Base-by-base conservation (phyloP, 2,888 invertebrate species). In the Tinea trinotella region DNA sequence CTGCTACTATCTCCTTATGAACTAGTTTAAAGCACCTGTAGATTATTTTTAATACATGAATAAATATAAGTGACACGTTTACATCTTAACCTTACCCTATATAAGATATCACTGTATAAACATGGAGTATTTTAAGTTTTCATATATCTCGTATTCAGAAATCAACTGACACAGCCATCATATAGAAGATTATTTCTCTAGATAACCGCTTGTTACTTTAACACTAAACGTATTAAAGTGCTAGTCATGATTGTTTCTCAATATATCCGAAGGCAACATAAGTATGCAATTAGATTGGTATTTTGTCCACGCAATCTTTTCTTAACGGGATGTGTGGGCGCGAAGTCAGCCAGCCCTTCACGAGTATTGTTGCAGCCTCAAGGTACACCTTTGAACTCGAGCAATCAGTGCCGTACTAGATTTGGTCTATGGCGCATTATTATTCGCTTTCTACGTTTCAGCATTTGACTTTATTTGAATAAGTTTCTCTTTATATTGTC, bases 341-440 rank as follows among this genome's bases (percentile, higher is more conserved):
- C 13, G 40, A 40, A 48, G 18, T 48, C 9, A 18, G 19, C 48
- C 15, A 19, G 24, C 50, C 50, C 50, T 50, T 50, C 24, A 24
- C 50, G 24, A 50, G 13, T 60, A 67, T 66, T 67, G 62, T 63
- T 61, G 61, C 59, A 55, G 62, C 62, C 66, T 55, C 60, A 62
- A 63, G 66, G 62, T 64, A 65, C 63, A 71, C 66, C 67, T 70
- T 69, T 71, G 71, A 74, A 70, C 71, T 68, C 68, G 64, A 62
- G 59, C 62, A 67, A 67, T 65, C 62, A 59, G 58, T 60, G 58
- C 61, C 48, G 34, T 44, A 46, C 55, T 52, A 55, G 55, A 50
- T 55, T 55, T 53, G 40, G 54, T 54, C 34, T 19, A 34, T 13
- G 19, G 18, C 46, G 19, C 35, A 22, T 46, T 40, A 52, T 56